A percentile compares a stretch with the other conserved stretches of the same genome.
Evolutionary conservation across 2,888 invertebrate genomes (phyloP).

Genomic region (Alviniconcha strummeri): DNA sequence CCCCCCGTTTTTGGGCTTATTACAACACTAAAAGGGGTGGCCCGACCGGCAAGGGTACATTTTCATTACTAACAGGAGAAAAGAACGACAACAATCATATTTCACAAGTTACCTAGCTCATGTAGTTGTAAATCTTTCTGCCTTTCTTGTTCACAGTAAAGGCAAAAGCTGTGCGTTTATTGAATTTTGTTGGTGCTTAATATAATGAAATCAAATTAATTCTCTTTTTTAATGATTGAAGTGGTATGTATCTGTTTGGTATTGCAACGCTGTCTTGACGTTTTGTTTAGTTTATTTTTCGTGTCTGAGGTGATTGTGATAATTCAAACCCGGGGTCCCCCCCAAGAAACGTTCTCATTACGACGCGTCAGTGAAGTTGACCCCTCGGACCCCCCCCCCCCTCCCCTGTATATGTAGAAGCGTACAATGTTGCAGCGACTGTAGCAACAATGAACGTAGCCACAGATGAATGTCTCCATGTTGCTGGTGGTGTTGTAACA

Average conservation of each 20-base stretch:
- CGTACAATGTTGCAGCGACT: no score
- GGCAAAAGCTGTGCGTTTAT: background rate
- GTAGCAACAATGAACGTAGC: background rate
- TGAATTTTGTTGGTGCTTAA: constrained; percentile 17
- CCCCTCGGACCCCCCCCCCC: no score
- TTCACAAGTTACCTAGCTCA: constrained; percentile 5
- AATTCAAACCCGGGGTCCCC: background rate
- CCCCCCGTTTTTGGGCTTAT: background rate
- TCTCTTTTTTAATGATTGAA: background rate
- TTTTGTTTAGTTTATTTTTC: background rate
- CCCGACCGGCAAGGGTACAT: constrained; percentile 6
- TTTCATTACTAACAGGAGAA: background rate
- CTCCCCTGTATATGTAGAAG: no score
- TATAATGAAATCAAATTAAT: background rate
- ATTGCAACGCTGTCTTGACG: background rate
- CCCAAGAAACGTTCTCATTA: no score
- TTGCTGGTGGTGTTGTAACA: constrained; percentile 24
- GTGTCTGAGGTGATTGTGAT: constrained; percentile 19
- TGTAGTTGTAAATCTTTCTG: background rate
- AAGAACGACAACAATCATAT: constrained; percentile 25
- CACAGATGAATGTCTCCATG: background rate
- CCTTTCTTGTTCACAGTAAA: background rate
- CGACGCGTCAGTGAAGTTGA: no score
- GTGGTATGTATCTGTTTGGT: constrained; percentile 10
- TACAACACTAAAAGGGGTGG: constrained; percentile 23